Base-by-base conservation (phyloP, 2,888 invertebrate genomes). In the Ditula angustiorana region DNA sequence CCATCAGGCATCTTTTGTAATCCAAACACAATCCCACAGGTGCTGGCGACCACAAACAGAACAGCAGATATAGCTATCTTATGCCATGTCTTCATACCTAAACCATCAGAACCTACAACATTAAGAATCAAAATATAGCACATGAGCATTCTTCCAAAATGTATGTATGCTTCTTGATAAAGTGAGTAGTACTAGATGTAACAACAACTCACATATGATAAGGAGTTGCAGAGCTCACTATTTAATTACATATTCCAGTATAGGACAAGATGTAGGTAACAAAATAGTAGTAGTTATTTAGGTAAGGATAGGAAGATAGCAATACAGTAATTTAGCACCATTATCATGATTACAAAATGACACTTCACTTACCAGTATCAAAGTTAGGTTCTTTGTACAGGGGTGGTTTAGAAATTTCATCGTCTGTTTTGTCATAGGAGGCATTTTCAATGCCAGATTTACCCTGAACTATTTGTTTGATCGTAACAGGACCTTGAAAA, bases 401-500 rank as follows among this genome's bases (percentile, higher is more conserved):
- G 4, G 50, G 23, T 21, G 61, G 35, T 41, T 69, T 59, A 50
- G 46, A 24, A 37, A 46, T 67, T 47, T 86, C 86, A 60, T 81
- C 79, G 21, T 87, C 87, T 50, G 82, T 80, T 65, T 74, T 79
- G 7, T 73, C 74, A 69, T 86, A 92, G 0, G 85, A 81, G 24
- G 72, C 69, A 74, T 92, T 92, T 8, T 88, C 90, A 35, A 86
- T 67, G 5, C 89, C 91, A 35, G 76, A 62, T 67, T 80, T 80
- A 64, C 80, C 81, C 16, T 95, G 94, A 61, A 96, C 91, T 69
- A 96, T 93, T 80, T 96, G 96, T 78, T 96, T 96, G 72, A 96
- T 96, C 30, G 95, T 95, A 13, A 96, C 96, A 49, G 96, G 96
- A 5, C 96, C 96, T 78, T 96, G 95, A 77, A 96, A 96, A 76